Evolutionary conservation across 2,797 vertebrate genomes (phyloP), one percentile per base, ranked within the genome.

Genomic region (Choloepus didactylus): DNA sequence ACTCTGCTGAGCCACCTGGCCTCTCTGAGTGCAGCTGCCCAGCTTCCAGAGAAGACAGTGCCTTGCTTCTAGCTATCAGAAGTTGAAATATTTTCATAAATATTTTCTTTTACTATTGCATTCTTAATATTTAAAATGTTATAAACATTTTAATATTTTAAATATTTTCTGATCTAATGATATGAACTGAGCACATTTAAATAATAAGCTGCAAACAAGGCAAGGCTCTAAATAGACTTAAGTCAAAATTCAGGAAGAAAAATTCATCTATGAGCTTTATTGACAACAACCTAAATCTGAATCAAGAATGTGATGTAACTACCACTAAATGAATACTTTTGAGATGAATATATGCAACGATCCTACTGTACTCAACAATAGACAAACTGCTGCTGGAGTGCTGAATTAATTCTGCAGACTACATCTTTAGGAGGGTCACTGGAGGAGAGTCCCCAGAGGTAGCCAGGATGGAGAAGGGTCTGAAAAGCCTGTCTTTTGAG

Each of bases 241-340:
- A 82, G 64, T 35, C 6, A 3, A 89, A 80, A 73, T 10, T 10
- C 19, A 4, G 87, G 9, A 5, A 16, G 1, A 54, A 76, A 86
- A 87, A 54, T 44, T 72, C 12, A 77, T 41, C n/a, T n/a, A 10
- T 69, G 35, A 85, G 29, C 29, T 95, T 85, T 66, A 62, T 18
- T 51, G n/a, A 92, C n/a, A 69, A 69, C 23, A 88, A 85, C 84
- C 12, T 62, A 85, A 91, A 27, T 31, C 59, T 86, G 31, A 81
- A 10, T 29, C 76, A 95, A 76, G 62, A 95, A 76, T 29, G 23
- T 64, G 38, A 81, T 31, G 35, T 2, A 62, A 51, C 35, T 77
- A 31, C 12, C 12, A 11, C 72, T 80, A 91, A 49, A 76, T 35
- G 18, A 82, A 35, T 14, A 29, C 4, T 69, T 83, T 62, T 31